These are phyloP conservation scores for Myotis findleyi DNA, from an alignment of 2,797 vertebrate genomes.

Conservation along the genomic window DNA sequence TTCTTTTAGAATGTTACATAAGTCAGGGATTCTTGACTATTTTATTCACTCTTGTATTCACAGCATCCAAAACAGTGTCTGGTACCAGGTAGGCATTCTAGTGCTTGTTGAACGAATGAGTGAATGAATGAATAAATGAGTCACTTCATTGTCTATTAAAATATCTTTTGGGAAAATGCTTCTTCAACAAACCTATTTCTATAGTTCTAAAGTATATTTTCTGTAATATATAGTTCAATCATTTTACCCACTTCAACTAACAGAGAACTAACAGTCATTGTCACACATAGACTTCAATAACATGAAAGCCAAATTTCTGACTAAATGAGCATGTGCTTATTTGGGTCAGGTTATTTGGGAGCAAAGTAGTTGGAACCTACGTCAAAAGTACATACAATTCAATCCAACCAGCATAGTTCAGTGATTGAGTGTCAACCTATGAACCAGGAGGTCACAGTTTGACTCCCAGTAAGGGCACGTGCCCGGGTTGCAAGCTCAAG, in stretches of 20 bases:
- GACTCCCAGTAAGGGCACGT: too few relatives aligned
- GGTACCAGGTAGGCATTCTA: neutral
- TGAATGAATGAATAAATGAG: neutral
- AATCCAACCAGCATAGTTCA: too few relatives aligned
- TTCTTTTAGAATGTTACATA: neutral
- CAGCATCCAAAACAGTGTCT: neutral
- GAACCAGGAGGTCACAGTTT: too few relatives aligned
- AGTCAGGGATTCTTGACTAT: neutral
- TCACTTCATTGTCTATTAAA: neutral
- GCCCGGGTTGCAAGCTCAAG: too few relatives aligned
- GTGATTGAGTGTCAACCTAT: too few relatives aligned
- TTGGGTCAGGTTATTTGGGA: neutral
- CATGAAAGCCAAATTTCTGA: neutral
- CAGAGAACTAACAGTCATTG: neutral
- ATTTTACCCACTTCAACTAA: neutral
- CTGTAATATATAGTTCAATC: neutral
- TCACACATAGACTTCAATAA: neutral
- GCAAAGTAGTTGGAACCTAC: neutral
- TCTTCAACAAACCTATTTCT: constrained; percentile 29
- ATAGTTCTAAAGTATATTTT: neutral
- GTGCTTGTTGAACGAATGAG: neutral
- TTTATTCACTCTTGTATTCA: neutral
- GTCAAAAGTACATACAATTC: neutral
- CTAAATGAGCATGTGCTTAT: neutral
- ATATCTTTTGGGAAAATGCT: neutral